Evolutionary conservation across 2,888 invertebrate species (phyloP), one percentile per base, ranked within the genome.

Genomic region (Sesamia inferens): DNA sequence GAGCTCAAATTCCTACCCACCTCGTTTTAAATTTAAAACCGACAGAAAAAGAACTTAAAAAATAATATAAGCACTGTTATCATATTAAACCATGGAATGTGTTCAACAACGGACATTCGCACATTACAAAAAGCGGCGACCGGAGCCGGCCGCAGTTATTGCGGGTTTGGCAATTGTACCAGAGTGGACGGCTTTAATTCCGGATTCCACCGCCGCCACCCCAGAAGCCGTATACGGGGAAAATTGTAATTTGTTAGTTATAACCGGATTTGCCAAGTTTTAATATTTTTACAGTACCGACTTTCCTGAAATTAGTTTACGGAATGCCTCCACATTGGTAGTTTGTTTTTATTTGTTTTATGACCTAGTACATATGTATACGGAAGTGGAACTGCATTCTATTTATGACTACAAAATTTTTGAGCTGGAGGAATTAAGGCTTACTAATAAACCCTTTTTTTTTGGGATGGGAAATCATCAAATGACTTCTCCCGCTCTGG

Each of bases 131-230:
- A 82, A 71, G 69, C 51, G 61, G 42, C 71, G 24, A 19, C 44
- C 58, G 58, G 24, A 58, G 48, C 51, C 19, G 6, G 54, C 76
- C 76, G 58, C 80, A 71, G 76, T 73, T 79, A 84, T 72, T 78
- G 81, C 59, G 71, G 72, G 39, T 68, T 61, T 71, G 44, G 71
- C 81, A 78, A 80, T 85, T 81, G 74, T 84, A 86, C 79, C 70
- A 78, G 63, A 81, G 82, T 75, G 74, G 80, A 79, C 84, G 73
- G 81, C 78, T 86, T 84, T 86, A 86, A 86, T 85, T 79, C 76
- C 86, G 83, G 66, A 39, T 31, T 72, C 62, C 51, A 16, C 65
- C 55, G 10, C 65, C 39, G n/a, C 47, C 54, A 47, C 58, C 47
- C 67, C 63, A 22, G 39, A 14, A 55, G 47, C 66, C 62, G 75